Percentiles rank a stretch among this genome's conserved stretches.
Conservation (phyloP, 2,888 invertebrate genomes). For the Fragum sueziense region DNA sequence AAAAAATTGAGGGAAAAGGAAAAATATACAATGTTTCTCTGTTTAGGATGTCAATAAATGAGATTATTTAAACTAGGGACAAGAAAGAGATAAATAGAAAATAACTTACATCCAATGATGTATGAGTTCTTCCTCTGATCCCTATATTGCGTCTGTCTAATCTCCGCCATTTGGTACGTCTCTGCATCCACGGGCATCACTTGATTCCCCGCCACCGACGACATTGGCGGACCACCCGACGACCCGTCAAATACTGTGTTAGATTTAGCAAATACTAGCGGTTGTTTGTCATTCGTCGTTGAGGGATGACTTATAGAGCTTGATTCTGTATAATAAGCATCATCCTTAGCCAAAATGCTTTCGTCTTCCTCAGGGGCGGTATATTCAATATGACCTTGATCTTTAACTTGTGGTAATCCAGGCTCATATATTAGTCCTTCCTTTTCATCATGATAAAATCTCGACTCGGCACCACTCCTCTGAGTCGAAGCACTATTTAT, state of each 20-base stretch:
- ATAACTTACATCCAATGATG: conserved; percentile 10
- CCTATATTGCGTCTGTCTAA: not conserved
- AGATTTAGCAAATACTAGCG: conserved; percentile 1
- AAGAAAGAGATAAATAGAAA: too few relatives aligned
- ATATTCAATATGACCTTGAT: not conserved
- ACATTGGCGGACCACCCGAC: not conserved
- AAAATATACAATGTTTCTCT: too few relatives aligned
- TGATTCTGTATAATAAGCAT: conserved; percentile 6
- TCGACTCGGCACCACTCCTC: not conserved
- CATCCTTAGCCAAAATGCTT: not conserved
- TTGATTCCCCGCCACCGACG: not conserved
- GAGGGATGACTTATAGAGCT: conserved; percentile 2
- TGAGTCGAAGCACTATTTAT: not conserved
- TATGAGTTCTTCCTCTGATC: not conserved
- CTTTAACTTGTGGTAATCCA: not conserved
- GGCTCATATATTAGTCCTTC: conserved; percentile 14
- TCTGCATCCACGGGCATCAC: conserved; percentile 10
- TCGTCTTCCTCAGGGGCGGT: not conserved
- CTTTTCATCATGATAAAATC: conserved; percentile 2
- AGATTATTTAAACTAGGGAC: too few relatives aligned
- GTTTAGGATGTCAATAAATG: too few relatives aligned
- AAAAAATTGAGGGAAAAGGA: too few relatives aligned
- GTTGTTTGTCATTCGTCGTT: not conserved
- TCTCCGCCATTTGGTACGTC: conserved; percentile 7
- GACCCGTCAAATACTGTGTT: not conserved